These are phyloP conservation scores for Andrena dorsata DNA, from an alignment of 2,888 invertebrate genomes.

Conservation along the genomic window DNA sequence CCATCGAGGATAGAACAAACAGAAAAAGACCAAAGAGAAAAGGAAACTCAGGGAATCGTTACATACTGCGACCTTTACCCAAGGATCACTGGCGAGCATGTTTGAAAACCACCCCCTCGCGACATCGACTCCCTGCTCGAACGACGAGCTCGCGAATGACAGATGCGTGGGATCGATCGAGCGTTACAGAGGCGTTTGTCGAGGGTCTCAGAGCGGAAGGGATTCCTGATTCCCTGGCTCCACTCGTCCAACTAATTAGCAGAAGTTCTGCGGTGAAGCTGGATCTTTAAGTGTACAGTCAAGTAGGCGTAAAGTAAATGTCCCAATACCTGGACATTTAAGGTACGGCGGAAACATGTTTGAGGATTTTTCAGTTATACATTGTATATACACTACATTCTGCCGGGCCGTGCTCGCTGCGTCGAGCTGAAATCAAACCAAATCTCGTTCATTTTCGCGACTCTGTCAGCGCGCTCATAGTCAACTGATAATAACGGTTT, in stretches of 20 bases:
- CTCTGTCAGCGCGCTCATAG: no score
- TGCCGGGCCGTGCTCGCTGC: no score
- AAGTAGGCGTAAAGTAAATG: no score
- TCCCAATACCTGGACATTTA: no score
- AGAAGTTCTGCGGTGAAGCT: conserved; percentile 19
- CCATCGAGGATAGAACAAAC: neutral
- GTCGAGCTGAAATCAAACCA: no score
- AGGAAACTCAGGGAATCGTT: neutral
- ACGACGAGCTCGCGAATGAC: conserved; percentile 6
- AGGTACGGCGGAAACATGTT: no score
- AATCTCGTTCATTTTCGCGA: no score
- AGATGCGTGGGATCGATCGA: conserved; percentile 20
- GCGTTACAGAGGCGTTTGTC: conserved; percentile 22
- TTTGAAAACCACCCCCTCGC: neutral
- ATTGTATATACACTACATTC: no score
- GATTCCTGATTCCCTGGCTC: conserved; percentile 6
- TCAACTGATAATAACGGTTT: no score
- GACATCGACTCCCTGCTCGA: conserved; percentile 4
- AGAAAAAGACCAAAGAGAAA: neutral
- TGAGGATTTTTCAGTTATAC: no score
- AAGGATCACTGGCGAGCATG: neutral
- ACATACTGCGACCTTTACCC: neutral
- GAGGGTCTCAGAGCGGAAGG: neutral
- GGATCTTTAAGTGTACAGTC: neutral
- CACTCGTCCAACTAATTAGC: conserved; percentile 46